These are phyloP conservation scores for Holothuria scabra DNA, from an alignment of 53 echinoderm and acorn worm species.

Conservation along the genomic window DNA sequence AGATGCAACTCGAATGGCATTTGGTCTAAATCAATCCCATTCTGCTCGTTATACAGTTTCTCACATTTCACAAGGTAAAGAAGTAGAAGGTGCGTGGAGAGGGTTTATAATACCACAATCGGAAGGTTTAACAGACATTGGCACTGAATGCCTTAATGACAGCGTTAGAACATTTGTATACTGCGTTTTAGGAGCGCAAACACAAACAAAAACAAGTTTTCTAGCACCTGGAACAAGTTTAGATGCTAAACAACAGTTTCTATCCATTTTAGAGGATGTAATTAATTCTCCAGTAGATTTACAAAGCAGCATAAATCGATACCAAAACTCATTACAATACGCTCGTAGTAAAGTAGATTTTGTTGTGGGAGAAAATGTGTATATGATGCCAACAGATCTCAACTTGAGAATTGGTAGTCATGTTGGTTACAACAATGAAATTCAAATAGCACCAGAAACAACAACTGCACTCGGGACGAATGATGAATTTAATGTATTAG, in stretches of 20 bases:
- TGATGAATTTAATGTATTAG: no score
- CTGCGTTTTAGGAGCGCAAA: neutral
- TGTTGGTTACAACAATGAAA: no score
- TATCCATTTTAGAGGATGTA: neutral
- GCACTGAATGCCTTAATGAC: neutral
- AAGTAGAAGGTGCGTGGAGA: neutral
- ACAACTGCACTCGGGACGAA: no score
- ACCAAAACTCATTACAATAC: neutral
- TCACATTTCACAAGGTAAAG: neutral
- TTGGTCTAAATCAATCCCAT: neutral
- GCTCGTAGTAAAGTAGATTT: neutral
- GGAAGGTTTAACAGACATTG: neutral
- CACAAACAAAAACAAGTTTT: no score
- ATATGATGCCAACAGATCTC: neutral
- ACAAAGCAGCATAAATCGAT: neutral
- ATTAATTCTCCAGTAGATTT: conserved; percentile 5
- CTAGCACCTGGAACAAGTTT: neutral
- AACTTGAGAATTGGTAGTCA: no score
- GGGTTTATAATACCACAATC: conserved; percentile 4
- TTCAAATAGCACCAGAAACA: no score
- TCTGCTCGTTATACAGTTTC: neutral
- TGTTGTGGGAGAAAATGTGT: neutral
- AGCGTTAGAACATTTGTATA: neutral
- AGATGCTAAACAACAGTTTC: conserved; percentile 2
- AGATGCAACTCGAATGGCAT: neutral